These are phyloP conservation scores for Trichonephila clavata DNA, from an alignment of 1,140 invertebrate genomes.

Conservation along the genomic window DNA sequence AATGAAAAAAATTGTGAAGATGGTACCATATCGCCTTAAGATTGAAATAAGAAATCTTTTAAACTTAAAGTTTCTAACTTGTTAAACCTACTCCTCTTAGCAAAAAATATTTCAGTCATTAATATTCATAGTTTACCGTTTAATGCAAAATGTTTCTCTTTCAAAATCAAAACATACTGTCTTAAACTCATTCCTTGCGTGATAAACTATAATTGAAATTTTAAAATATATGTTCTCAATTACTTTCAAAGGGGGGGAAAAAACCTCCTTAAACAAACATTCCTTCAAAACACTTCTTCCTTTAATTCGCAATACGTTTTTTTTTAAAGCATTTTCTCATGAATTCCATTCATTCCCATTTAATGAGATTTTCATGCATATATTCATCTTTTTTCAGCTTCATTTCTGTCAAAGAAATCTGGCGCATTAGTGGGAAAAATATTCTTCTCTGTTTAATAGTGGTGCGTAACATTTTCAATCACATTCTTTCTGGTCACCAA, in stretches of 20 bases:
- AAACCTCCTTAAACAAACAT: neutral
- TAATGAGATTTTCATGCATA: conserved; percentile 48
- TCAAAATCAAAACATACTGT: neutral
- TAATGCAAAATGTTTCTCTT: no score
- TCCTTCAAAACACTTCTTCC: neutral
- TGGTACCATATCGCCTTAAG: no score
- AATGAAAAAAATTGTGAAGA: no score
- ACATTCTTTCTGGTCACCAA: conserved; percentile 29
- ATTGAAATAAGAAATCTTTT: no score
- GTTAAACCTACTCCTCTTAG: no score
- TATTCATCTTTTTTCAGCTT: neutral
- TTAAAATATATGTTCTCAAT: neutral
- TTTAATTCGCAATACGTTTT: neutral
- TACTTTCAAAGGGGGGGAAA: neutral
- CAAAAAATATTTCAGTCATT: no score
- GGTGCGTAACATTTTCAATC: conserved; percentile 15
- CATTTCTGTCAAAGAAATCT: conserved; percentile 33
- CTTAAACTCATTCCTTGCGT: neutral
- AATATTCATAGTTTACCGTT: no score
- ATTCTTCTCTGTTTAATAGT: conserved; percentile 17
- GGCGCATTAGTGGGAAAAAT: neutral
- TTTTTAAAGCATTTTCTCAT: conserved; percentile 3
- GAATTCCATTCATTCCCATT: conserved; percentile 3
- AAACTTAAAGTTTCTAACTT: no score
- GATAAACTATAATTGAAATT: neutral